Percentiles rank a stretch among this genome's conserved stretches.
Conservation (phyloP, 2,888 invertebrate genomes). For the Plutella xylostella region DNA sequence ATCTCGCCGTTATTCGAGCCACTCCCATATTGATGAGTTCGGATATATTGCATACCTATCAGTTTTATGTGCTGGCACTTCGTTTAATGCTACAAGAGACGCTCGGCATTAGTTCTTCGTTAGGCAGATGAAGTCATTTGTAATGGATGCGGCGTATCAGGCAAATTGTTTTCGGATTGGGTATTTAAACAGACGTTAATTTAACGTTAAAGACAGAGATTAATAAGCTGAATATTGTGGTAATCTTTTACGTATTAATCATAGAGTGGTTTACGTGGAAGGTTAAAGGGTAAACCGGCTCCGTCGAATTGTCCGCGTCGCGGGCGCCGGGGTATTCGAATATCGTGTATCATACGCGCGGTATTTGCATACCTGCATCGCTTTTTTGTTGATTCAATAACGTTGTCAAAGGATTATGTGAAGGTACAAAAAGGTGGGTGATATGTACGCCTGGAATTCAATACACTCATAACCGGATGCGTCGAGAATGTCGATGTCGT, state of each 20-base stretch:
- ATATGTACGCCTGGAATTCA: no score
- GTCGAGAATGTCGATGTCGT: no score
- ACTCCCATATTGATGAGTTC: slow-evolving; percentile 43
- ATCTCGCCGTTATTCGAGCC: slow-evolving; percentile 28
- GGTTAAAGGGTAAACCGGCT: slow-evolving; percentile 4
- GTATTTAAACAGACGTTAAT: slow-evolving; percentile 28
- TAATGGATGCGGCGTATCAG: slow-evolving; percentile 29
- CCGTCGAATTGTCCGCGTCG: not conserved
- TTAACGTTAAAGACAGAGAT: no score
- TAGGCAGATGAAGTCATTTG: slow-evolving; percentile 33
- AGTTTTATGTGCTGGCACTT: slow-evolving; percentile 62
- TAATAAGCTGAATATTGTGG: slow-evolving; percentile 21
- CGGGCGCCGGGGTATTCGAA: not conserved
- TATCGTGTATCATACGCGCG: not conserved
- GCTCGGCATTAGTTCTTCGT: slow-evolving; percentile 42
- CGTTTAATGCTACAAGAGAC: slow-evolving; percentile 56
- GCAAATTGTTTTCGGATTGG: slow-evolving; percentile 39
- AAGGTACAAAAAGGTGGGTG: no score
- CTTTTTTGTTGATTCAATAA: no score
- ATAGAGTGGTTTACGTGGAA: not conserved
- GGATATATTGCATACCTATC: slow-evolving; percentile 62
- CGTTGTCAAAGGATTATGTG: no score
- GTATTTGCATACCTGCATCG: no score
- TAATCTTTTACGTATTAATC: slow-evolving; percentile 13
- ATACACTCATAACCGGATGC: no score